Percentiles rank a stretch among this genome's conserved stretches.
phyloP scores from a whole-genome alignment of 2,113 vertebrate genomes.

The Regulus satrapa region DNA sequence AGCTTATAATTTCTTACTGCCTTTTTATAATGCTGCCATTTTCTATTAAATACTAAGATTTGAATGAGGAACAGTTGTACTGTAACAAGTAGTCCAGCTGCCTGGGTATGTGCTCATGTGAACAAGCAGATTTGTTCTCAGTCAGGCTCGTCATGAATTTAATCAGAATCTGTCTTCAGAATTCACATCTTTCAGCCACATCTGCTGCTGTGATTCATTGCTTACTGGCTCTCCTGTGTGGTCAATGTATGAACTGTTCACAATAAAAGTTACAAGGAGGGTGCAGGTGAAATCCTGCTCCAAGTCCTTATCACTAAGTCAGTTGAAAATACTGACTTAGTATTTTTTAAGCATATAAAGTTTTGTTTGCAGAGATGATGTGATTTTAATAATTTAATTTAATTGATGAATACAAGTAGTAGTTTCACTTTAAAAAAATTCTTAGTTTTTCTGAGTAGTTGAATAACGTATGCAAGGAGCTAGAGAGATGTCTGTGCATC shows the following conservation, averaged over 20 bases:
- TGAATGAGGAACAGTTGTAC: background rate
- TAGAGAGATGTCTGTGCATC: accelerated
- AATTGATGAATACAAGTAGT: background rate
- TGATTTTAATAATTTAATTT: no score
- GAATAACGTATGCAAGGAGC: accelerated
- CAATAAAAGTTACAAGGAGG: background rate
- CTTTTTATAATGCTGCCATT: background rate
- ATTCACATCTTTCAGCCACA: background rate
- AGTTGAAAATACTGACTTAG: background rate
- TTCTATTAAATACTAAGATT: background rate
- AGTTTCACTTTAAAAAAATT: background rate
- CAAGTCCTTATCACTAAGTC: background rate
- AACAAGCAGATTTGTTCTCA: background rate
- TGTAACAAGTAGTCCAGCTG: background rate
- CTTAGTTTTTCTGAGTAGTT: background rate
- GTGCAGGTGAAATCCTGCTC: background rate
- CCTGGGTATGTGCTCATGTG: background rate
- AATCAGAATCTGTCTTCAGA: background rate
- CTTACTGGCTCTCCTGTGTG: background rate
- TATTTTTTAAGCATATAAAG: background rate
- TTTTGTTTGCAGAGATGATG: background rate
- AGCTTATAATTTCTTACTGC: background rate
- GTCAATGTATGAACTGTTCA: background rate
- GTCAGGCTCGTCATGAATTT: accelerated
- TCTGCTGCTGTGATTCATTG: background rate